Evolutionary conservation across 2,888 invertebrate species (phyloP), one percentile per base, ranked within the genome.

Genomic region (Hypolimnas misippus): DNA sequence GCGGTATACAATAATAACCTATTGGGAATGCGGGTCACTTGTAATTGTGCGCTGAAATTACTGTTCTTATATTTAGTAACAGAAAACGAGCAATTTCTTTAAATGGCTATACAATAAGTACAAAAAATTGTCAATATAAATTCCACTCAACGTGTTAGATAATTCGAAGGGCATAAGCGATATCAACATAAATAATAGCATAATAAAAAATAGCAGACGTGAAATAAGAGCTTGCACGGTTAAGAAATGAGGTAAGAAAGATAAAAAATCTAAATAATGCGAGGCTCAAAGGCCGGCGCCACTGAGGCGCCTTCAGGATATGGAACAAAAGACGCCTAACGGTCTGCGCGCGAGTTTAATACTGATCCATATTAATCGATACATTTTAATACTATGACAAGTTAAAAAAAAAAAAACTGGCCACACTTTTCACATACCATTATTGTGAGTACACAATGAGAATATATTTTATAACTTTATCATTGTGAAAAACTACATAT

Each of bases 11-110:
- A 76, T 83, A 81, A 82, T 78, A 80, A 82, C 83, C 83, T 82
- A 82, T 85, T 81, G 85, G 86, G 83, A 86, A 88, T 89, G 81
- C 87, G 78, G 88, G 89, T 88, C 87, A 87, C 78, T 70, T 66
- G 71, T 64, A 67, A 68, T 66, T 65, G 68, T 69, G 68, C 68
- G 65, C 52, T 70, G 60, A 56, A 57, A 58, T 31, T 60, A 60
- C 42, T 44, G 19, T 50, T 54, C 38, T 42, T 46, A 8, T 46
- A 21, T 4, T n/a, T 42, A 1, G 29, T 52, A 10, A 51, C 40
- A 58, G 38, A 50, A 59, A 40, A 49, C 10, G 2, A 53, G 10
- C 25, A 54, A 46, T 8, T 42, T 14, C 7, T 14, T 40, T 8
- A 5, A 31, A 29, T 31, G 12, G n/a, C 2, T n/a, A 1, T n/a